Percentiles rank a stretch among this genome's conserved stretches.
These are phyloP conservation scores for Drosophila lacertosa DNA, from an alignment of 1,140 invertebrate genomes.

Conservation along the genomic window DNA sequence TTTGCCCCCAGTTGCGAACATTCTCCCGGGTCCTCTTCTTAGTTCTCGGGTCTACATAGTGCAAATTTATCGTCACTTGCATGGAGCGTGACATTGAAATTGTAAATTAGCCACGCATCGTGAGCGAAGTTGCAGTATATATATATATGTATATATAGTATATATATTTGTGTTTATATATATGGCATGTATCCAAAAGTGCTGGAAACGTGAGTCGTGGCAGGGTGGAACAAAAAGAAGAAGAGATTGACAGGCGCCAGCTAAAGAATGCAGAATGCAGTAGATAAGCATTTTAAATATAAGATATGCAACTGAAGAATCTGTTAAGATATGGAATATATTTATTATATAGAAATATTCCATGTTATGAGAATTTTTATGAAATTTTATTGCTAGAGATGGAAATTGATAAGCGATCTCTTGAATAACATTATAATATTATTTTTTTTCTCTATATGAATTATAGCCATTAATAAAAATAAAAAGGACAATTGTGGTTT, in stretches of 20 bases:
- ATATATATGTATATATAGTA: background rate
- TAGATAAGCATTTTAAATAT: background rate
- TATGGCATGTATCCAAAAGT: conserved; percentile 12
- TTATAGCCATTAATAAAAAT: too few relatives aligned
- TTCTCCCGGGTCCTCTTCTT: background rate
- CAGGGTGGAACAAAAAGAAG: too few relatives aligned
- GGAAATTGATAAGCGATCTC: too few relatives aligned
- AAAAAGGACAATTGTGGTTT: too few relatives aligned
- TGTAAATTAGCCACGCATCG: conserved; percentile 74
- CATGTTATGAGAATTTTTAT: too few relatives aligned
- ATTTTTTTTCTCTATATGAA: too few relatives aligned
- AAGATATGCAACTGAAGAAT: conserved; percentile 5
- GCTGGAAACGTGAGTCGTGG: conserved; percentile 13
- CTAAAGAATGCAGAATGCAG: background rate
- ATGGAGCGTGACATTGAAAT: conserved; percentile 82
- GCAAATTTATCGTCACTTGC: conserved; percentile 83
- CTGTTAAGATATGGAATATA: too few relatives aligned
- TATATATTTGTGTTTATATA: conserved; percentile 7
- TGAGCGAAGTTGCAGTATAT: conserved; percentile 12
- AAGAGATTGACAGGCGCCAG: conserved; percentile 23
- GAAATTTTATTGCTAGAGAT: too few relatives aligned
- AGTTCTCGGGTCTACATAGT: conserved; percentile 44
- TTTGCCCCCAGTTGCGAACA: conserved; percentile 6
- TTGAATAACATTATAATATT: too few relatives aligned
- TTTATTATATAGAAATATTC: too few relatives aligned